phyloP scores from a whole-genome alignment of 2,888 invertebrate genomes.

The Caradrina clavipalpis region DNA sequence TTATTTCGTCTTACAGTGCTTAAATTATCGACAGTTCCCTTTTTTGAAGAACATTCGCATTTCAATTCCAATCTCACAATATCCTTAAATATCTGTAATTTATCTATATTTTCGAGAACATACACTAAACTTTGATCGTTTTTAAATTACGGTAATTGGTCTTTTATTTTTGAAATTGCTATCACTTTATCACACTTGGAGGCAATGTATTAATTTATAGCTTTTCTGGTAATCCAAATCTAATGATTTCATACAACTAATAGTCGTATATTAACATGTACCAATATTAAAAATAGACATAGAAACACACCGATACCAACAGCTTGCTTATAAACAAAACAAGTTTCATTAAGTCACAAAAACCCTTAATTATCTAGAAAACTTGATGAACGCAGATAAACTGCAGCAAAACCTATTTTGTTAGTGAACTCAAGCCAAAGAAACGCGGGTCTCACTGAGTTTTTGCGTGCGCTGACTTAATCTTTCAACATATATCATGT shows the following conservation, averaged over 20 bases:
- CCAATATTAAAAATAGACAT: no score
- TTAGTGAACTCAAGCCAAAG: slow-evolving; percentile 8
- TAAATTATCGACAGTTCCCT: background rate
- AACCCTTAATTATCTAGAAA: slow-evolving; percentile 19
- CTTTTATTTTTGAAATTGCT: background rate
- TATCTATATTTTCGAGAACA: no score
- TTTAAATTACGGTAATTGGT: no score
- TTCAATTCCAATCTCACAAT: no score
- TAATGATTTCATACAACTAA: background rate
- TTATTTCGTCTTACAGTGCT: no score
- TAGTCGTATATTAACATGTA: no score
- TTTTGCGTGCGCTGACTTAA: slow-evolving; percentile 26
- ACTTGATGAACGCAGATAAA: slow-evolving; percentile 21
- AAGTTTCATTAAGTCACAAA: no score
- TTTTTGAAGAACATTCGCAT: no score
- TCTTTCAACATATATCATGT: slow-evolving; percentile 24
- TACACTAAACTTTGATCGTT: no score
- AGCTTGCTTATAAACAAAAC: no score
- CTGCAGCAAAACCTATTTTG: slow-evolving; percentile 5
- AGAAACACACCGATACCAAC: no score
- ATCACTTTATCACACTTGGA: background rate
- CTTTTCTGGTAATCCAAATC: background rate
- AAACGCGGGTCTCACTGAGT: slow-evolving; percentile 9
- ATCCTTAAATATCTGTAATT: no score
- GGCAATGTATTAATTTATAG: background rate